These are phyloP conservation scores for Crepidodera aurea DNA, from an alignment of 2,888 invertebrate species.

Conservation along the genomic window DNA sequence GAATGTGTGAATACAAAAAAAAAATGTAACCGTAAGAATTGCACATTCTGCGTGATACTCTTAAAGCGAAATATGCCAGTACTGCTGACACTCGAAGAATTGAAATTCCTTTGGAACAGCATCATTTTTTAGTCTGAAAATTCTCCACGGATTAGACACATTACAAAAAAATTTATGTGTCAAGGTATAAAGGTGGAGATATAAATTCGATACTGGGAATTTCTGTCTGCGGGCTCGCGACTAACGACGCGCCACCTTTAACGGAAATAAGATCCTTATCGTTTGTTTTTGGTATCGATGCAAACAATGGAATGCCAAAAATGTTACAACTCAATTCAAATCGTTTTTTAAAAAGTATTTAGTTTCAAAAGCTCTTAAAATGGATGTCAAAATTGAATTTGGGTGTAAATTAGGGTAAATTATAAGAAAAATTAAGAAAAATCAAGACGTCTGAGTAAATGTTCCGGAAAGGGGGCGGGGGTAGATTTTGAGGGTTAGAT, in stretches of 20 bases:
- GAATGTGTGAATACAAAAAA: too few species aligned
- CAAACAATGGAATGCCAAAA: not conserved
- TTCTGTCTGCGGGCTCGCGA: slow-evolving; percentile 13
- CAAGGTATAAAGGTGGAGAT: slow-evolving; percentile 20
- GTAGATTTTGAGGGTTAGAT: too few species aligned
- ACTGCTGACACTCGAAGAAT: not conserved
- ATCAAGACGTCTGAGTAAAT: too few species aligned
- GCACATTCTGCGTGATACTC: not conserved
- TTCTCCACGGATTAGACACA: slow-evolving; percentile 10
- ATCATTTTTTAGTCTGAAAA: slow-evolving; percentile 19
- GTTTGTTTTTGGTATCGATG: not conserved
- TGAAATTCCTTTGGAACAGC: slow-evolving; percentile 16
- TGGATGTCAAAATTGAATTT: too few species aligned
- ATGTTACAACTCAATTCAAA: slow-evolving; percentile 1
- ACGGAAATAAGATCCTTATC: slow-evolving; percentile 12
- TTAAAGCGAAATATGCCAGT: not conserved
- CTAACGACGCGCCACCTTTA: slow-evolving; percentile 3
- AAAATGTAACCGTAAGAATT: too few species aligned
- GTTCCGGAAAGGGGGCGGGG: too few species aligned
- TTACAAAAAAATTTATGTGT: slow-evolving; percentile 24
- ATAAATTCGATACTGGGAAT: slow-evolving; percentile 22
- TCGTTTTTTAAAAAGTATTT: too few species aligned
- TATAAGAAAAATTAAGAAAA: too few species aligned
- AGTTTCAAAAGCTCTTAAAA: too few species aligned
- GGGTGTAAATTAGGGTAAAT: too few species aligned